Conservation (phyloP, 1,140 invertebrate genomes). For the Portunus trituberculatus region DNA sequence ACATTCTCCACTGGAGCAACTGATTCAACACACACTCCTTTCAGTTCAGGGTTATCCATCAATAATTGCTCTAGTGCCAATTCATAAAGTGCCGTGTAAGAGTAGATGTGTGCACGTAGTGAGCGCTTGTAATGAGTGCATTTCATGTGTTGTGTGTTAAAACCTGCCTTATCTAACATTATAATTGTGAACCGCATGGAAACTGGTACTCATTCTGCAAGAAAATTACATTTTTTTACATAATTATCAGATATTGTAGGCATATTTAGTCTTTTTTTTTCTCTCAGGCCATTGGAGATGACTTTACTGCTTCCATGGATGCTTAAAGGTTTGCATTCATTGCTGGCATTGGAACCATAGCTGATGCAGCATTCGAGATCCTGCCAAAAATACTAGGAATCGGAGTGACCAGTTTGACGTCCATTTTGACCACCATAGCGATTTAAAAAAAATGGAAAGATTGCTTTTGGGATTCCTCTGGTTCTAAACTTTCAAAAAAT, state of each 20-base stretch:
- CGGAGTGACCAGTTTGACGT: neutral
- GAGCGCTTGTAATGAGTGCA: slow-evolving; percentile 41
- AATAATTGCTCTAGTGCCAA: slow-evolving; percentile 36
- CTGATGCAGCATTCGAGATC: neutral
- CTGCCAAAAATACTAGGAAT: slow-evolving; percentile 27
- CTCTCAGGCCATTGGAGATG: too few relatives aligned
- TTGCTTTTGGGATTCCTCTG: too few relatives aligned
- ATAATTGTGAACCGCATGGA: slow-evolving; percentile 7
- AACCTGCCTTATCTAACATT: neutral
- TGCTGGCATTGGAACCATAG: slow-evolving; percentile 9
- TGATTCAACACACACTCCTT: neutral
- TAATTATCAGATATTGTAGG: too few relatives aligned
- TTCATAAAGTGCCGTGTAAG: slow-evolving; percentile 23
- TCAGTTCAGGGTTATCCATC: slow-evolving; percentile 29
- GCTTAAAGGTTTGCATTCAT: neutral
- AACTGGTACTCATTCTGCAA: neutral
- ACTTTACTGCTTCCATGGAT: neutral
- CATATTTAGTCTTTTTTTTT: too few relatives aligned
- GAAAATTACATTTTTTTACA: neutral
- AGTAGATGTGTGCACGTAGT: slow-evolving; percentile 36
- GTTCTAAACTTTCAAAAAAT: slow-evolving; percentile 14
- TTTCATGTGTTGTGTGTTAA: neutral
- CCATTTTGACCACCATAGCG: neutral
- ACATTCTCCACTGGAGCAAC: neutral
- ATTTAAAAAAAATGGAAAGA: neutral